Evolutionary conservation across 2,113 vertebrate species (phyloP).

Genomic region (Ammodytes marinus): DNA sequence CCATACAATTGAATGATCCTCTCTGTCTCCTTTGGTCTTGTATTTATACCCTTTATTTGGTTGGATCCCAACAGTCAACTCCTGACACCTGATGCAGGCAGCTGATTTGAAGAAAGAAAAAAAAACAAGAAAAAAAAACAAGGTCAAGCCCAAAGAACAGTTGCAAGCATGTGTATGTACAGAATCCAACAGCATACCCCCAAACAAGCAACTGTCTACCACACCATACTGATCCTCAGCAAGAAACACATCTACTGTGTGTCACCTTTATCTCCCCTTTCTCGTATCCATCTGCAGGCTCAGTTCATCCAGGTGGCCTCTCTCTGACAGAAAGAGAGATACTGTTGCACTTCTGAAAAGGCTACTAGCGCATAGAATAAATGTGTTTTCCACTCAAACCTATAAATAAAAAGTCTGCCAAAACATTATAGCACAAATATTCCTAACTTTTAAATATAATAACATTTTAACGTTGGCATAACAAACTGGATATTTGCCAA

Average conservation of each 20-base stretch:
- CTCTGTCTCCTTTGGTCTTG: slow-evolving; percentile 47
- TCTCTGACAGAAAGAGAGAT: slow-evolving; percentile 44
- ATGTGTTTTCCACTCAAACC: not conserved
- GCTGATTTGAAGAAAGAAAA: slow-evolving; percentile 65
- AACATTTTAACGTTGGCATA: not conserved
- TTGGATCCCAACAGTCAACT: slow-evolving; percentile 81
- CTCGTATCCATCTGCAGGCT: slow-evolving; percentile 57
- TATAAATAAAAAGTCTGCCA: not conserved
- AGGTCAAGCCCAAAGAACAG: slow-evolving; percentile 72
- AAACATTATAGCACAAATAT: not conserved
- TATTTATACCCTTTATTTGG: slow-evolving; percentile 82
- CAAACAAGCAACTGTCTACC: slow-evolving; percentile 61
- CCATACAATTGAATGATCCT: slow-evolving; percentile 66
- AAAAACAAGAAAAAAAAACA: slow-evolving; percentile 56
- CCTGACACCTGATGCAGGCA: slow-evolving; percentile 81
- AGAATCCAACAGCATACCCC: slow-evolving; percentile 59
- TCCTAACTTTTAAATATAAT: not conserved
- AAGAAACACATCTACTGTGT: slow-evolving; percentile 30
- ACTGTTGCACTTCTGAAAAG: slow-evolving; percentile 34
- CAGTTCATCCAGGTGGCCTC: slow-evolving; percentile 78
- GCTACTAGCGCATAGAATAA: slow-evolving; percentile 8
- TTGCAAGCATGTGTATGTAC: slow-evolving; percentile 61
- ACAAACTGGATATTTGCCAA: not conserved
- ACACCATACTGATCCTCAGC: slow-evolving; percentile 60
- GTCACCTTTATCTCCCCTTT: slow-evolving; percentile 51